Conservation (phyloP, 2,797 vertebrate species). For the Amphiprion clarkii region DNA sequence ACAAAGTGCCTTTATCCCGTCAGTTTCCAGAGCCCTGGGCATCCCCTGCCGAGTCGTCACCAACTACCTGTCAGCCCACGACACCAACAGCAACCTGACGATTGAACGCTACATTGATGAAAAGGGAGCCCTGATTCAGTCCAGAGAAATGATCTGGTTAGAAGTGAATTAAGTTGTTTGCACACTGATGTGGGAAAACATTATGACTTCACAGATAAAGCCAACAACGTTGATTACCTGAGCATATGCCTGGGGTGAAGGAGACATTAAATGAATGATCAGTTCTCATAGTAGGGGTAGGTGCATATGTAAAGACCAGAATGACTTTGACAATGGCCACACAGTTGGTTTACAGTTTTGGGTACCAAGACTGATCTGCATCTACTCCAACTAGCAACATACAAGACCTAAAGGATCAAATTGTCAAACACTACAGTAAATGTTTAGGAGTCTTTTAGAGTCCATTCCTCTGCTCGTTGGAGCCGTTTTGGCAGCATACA, state of each 20-base stretch:
- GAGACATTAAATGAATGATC: not conserved
- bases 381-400: not conserved
- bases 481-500: not conserved
- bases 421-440: not conserved
- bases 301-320: not conserved
- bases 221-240: not conserved
- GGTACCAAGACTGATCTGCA: not conserved
- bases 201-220: not conserved
- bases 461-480: not conserved
- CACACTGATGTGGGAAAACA: not conserved
- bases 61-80: conserved; percentile 94
- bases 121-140: conserved; percentile 70
- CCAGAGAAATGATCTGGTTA: conserved; percentile 90
- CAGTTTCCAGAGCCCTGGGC: conserved; percentile 93
- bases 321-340: not conserved
- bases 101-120: conserved; percentile 89
- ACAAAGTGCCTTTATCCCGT: not conserved
- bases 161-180: not conserved
- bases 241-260: not conserved
- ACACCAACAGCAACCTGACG: conserved; percentile 92
- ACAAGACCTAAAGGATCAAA: not conserved
- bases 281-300: not conserved
- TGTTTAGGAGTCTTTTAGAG: not conserved
- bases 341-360: not conserved
- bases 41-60: conserved; percentile 93